These are phyloP conservation scores for Galago senegalensis DNA, from an alignment of 2,797 vertebrate species.

Conservation along the genomic window DNA sequence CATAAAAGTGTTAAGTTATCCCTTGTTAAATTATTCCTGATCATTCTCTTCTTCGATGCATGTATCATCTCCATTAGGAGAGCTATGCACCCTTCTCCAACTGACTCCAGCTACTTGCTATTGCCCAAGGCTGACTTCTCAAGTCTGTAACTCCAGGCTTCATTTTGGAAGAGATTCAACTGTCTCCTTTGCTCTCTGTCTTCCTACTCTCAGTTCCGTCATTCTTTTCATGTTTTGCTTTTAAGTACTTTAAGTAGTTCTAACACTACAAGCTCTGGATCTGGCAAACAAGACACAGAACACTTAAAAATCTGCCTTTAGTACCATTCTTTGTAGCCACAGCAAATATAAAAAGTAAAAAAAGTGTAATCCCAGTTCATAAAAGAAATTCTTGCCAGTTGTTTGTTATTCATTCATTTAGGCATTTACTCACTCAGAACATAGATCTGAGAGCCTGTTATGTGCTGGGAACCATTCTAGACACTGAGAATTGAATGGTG, in stretches of 20 bases:
- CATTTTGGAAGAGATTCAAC: neutral
- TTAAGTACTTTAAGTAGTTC: neutral
- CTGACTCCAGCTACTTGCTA: neutral
- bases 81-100: neutral
- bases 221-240: neutral
- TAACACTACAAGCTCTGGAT: neutral
- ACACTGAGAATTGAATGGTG: neutral
- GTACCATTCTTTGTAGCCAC: neutral
- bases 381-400: conserved; percentile 35
- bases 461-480: neutral
- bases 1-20: neutral
- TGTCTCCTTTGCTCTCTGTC: neutral
- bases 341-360: neutral
- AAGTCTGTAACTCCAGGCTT: neutral
- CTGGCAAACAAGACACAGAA: neutral
- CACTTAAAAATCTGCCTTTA: neutral
- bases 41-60: neutral
- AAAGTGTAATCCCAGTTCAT: neutral
- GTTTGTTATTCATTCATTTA: neutral
- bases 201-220: neutral
- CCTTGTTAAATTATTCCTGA: neutral
- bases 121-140: neutral
- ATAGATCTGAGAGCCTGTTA: neutral
- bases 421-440: neutral
- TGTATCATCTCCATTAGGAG: neutral